Evolutionary conservation across 2,797 vertebrate genomes (phyloP).

Genomic region (Hafferia zeledoni): DNA sequence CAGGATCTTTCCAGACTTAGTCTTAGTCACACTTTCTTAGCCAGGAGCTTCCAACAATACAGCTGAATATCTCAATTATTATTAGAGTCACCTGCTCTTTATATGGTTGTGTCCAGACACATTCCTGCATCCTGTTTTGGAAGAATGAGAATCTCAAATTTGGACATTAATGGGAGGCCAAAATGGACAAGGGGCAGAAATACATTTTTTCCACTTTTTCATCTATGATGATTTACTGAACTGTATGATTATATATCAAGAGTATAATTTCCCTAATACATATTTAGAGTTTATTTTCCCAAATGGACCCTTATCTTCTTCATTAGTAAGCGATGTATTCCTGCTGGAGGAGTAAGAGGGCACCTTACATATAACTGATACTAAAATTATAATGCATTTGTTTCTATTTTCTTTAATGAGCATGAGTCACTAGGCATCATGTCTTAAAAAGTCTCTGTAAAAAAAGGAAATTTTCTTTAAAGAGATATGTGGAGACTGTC

Average conservation of each 20-base stretch:
- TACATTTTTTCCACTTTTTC: background rate
- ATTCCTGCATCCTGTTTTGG: background rate
- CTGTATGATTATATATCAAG: background rate
- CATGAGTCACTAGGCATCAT: background rate
- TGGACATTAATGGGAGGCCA: background rate
- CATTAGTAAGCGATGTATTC: background rate
- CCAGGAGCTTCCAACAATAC: background rate
- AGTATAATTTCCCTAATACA: rapidly evolving
- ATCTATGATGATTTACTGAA: background rate
- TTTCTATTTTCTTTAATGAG: background rate
- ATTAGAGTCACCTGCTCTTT: background rate
- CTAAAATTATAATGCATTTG: background rate
- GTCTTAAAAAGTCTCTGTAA: background rate
- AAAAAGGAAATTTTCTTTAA: background rate
- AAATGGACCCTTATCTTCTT: background rate
- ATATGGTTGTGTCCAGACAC: background rate
- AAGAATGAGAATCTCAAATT: background rate
- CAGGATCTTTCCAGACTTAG: background rate
- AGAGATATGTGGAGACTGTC: background rate
- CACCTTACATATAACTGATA: background rate
- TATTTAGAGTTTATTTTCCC: background rate
- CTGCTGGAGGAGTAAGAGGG: background rate
- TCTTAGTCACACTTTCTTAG: background rate
- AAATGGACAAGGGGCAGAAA: background rate
- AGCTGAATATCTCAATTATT: conserved; percentile 1